Base-by-base conservation (phyloP, 2,888 invertebrate genomes). In the Thereva unica region DNA sequence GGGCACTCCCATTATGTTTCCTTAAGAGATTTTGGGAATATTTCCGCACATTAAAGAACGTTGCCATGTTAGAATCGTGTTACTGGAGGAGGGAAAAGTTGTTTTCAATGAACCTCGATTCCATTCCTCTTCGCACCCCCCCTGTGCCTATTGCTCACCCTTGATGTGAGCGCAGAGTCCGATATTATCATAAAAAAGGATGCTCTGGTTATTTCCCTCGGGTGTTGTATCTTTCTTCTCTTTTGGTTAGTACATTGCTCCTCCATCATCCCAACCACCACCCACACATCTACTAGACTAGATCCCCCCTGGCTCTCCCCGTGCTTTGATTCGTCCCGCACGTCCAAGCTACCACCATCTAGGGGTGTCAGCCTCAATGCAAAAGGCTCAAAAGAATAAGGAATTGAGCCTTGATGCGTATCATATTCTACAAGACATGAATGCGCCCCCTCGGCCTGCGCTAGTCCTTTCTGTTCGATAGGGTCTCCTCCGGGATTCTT, bases 101-200 rank as follows among this genome's bases (percentile, higher is more conserved):
- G 47, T 37, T 12, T 8, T 47, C 47, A 8, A 10, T 3, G 5
- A 10, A 23, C 50, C 50, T 35, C 9, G 34, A 4, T 35, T 50
- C 5, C 10, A 7, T 23, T 12, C 5, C 23, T 23, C 50, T 50
- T 0, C 23, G 12, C 50, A 3, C 8, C 23, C 50, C 23, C 23
- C 34, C 2, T 23, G 8, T 52, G 23, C 56, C 12, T 23, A 45
- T 23, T 23, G 35, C 34, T 57, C 57, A 57, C 45, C 37, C 61
- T 23, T 38, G 23, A 41, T 61, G 41, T 50, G 49, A 50, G 12
- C 49, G 42, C 41, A 41, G 53, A 66, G 9, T 54, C 57, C 63
- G 64, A 68, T 56, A 69, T 69, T 65, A 69, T 69, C 69, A 69
- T 69, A 69, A 69, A 69, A 66, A 54, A 64, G 56, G 64, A 69